phyloP scores from a whole-genome alignment of 2,113 vertebrate genomes.

The Madoqua kirkii region DNA sequence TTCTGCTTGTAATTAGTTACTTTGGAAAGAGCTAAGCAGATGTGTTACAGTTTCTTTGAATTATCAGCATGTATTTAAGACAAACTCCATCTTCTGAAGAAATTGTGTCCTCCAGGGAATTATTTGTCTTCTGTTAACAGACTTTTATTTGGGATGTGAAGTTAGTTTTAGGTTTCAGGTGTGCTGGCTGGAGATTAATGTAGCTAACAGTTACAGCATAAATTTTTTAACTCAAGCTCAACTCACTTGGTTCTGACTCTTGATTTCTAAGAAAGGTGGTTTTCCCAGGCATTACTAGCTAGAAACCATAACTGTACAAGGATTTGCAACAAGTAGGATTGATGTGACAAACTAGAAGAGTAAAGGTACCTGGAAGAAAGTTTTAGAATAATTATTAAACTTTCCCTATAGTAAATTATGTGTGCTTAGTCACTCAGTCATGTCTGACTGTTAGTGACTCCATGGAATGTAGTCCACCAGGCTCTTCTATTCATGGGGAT shows the following conservation, averaged over 20 bases:
- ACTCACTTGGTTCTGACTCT: conserved; percentile 47
- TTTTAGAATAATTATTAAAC: not conserved
- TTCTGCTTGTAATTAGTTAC: conserved; percentile 57
- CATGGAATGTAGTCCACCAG: not conserved
- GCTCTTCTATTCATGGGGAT: not conserved
- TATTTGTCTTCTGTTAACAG: conserved; percentile 45
- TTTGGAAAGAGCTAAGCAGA: conserved; percentile 49
- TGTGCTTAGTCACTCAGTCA: not conserved
- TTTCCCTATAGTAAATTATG: not conserved
- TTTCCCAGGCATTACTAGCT: conserved; percentile 32
- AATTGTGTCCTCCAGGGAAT: not conserved
- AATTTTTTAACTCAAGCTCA: conserved; percentile 59
- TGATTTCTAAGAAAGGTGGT: conserved; percentile 60
- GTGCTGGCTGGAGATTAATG: conserved; percentile 46
- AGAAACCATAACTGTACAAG: conserved; percentile 47
- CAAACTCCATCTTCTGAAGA: conserved; percentile 16
- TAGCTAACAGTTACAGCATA: conserved; percentile 43
- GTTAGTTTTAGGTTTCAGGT: conserved; percentile 59
- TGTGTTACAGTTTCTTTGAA: conserved; percentile 44
- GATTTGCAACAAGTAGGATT: conserved; percentile 17
- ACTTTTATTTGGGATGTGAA: conserved; percentile 38
- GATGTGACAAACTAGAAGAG: not conserved
- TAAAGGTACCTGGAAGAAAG: not conserved
- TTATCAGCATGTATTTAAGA: conserved; percentile 47
- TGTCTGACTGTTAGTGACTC: not conserved